Evolutionary conservation across 2,113 vertebrate species (phyloP), one percentile per base, ranked within the genome.

Genomic region (Rhinogobius similis): DNA sequence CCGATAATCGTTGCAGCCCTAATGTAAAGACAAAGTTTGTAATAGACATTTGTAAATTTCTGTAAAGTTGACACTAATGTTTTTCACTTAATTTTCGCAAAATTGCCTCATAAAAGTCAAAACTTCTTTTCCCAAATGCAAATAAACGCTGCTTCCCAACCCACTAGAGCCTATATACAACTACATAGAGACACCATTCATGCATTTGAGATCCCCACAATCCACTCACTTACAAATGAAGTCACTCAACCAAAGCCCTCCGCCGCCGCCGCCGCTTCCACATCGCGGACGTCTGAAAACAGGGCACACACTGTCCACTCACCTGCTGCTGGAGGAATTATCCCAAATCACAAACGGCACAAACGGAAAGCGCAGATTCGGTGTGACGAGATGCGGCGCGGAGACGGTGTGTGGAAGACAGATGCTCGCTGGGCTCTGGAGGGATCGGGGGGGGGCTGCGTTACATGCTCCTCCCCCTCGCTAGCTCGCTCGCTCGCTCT

Each of bases 391-490:
- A 59, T 32, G 16, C 16, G 14, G 55, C 2, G 14, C 8, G 8
- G 26, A 59, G 56, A 10, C 32, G 56, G 26, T 14, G 53, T 14
- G 21, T 13, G 24, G 53, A 14, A 6, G 56, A 59, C 56, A 59
- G 56, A 59, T 59, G 56, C 56, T 59, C 56, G 18, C 26, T 58
- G 26, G 5, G 16, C 26, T 59, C 16, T 59, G 16, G 26, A 59
- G 56, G n/a, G n/a, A n/a, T n/a, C n/a, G n/a, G n/a, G n/a, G n/a
- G n/a, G n/a, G n/a, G n/a, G n/a, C n/a, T n/a, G n/a, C n/a, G n/a
- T n/a, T 75, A 59, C 4, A 58, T 39, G 77, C 86, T 82, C 87
- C 87, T 87, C 88, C 89, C 82, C 78, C 77, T 32, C 29, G 6
- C 29, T 32, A 2, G 67, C 48, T 82, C 52, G 2, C 55, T 2